phyloP scores from a whole-genome alignment of 2,113 vertebrate genomes.

The Polypterus bichir region DNA sequence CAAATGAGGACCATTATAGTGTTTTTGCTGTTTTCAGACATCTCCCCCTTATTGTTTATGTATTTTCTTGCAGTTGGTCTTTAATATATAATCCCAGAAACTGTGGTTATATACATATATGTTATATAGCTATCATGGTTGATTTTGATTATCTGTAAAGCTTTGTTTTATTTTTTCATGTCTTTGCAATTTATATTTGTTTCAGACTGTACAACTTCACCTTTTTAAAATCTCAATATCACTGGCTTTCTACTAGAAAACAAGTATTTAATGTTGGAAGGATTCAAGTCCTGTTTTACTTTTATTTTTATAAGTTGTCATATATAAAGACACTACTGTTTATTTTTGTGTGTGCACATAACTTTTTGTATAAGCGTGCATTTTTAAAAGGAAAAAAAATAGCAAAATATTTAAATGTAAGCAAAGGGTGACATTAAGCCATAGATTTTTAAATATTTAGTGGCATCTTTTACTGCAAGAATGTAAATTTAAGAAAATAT shows the following conservation, averaged over 20 bases:
- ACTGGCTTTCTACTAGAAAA: neutral
- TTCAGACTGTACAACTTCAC: neutral
- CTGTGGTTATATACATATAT: too few relatives aligned
- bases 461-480: slow-evolving; percentile 35
- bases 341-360: slow-evolving; percentile 7
- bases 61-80: too few relatives aligned
- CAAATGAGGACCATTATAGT: slow-evolving; percentile 12
- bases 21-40: too few relatives aligned
- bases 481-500: slow-evolving; percentile 36
- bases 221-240: neutral
- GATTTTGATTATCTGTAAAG: neutral
- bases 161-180: neutral
- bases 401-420: slow-evolving; percentile 41
- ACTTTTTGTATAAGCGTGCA: neutral
- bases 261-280: neutral
- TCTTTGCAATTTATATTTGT: neutral
- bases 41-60: too few relatives aligned
- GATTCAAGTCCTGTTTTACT: too few relatives aligned
- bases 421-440: slow-evolving; percentile 48
- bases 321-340: slow-evolving; percentile 21
- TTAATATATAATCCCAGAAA: too few relatives aligned
- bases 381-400: slow-evolving; percentile 16
- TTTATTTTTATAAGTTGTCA: slow-evolving; percentile 25
- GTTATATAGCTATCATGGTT: too few relatives aligned
- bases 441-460: slow-evolving; percentile 43